Evolutionary conservation across 1,140 invertebrate genomes (phyloP), one percentile per base, ranked within the genome.

Genomic region (Drosophila pectinifera): DNA sequence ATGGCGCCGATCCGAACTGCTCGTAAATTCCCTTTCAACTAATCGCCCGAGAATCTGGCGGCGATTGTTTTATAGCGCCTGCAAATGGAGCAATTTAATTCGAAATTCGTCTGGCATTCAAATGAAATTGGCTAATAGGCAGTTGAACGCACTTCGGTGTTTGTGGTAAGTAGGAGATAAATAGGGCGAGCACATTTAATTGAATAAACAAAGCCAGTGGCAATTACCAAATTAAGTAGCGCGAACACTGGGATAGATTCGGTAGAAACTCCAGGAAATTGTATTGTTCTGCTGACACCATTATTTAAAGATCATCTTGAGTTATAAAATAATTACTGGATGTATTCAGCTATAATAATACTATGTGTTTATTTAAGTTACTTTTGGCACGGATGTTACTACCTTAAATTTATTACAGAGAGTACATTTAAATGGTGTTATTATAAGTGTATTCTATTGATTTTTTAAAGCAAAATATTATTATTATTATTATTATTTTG

Each of bases 151-250:
- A 74, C 58, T 74, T 74, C 26, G 49, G 54, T 74, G 72, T 65
- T 73, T 75, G 59, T 22, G 70, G 70, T 49, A 56, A 48, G 65
- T 56, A 56, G 72, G 26, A 51, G 45, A 65, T 68, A 65, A 68
- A 68, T 65, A 68, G 45, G 59, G 59, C 59, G 51, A 64, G 59
- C 72, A 51, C 72, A 74, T 75, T 64, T 65, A 75, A 74, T 75
- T 64, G 51, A 73, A 74, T 75, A 75, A 75, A 75, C 73, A 75
- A 75, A 63, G 49, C 58, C 24, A 42, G 41, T 26, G 51, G 22
- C 38, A 48, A 74, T 64, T 64, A 74, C 36, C 36, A 18, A 63
- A 73, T 63, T 42, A 48, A 55, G 16, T 46, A 31, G 63, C 39
- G 31, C 38, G 48, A 38, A 46, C 64, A 55, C 64, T 70, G 64